These are phyloP conservation scores for Electrona antarctica DNA, from an alignment of 2,113 vertebrate genomes.

Conservation along the genomic window DNA sequence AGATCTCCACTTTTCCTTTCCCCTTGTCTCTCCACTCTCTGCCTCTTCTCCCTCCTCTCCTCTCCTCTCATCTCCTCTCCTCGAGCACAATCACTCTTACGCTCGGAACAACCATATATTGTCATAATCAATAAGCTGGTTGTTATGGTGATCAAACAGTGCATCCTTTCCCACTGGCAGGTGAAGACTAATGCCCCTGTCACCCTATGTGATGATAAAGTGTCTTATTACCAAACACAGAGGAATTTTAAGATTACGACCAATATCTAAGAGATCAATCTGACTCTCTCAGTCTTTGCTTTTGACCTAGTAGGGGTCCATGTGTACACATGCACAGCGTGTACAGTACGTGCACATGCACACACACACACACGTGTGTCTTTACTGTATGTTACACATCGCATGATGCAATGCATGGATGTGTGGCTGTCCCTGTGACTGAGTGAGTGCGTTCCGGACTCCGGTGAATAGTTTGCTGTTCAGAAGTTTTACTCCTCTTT, in stretches of 20 bases:
- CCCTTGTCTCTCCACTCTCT: background rate
- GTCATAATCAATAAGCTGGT: conserved; percentile 63
- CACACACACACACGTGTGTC: conserved; percentile 7
- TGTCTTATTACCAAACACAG: conserved; percentile 68
- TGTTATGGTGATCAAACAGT: conserved; percentile 65
- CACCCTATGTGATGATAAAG: conserved; percentile 62
- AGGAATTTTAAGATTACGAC: conserved; percentile 66
- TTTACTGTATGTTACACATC: background rate
- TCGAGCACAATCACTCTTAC: conserved; percentile 10
- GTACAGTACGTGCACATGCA: conserved; percentile 6
- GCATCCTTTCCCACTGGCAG: conserved; percentile 50
- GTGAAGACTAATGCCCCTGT: conserved; percentile 65
- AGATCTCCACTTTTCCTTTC: background rate
- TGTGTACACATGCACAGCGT: background rate
- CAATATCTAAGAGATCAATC: conserved; percentile 67
- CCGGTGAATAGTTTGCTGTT: background rate
- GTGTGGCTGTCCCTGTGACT: background rate
- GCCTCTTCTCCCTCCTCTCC: background rate
- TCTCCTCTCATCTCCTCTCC: background rate
- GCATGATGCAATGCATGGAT: background rate
- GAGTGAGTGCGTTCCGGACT: too few species aligned
- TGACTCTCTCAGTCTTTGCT: conserved; percentile 28
- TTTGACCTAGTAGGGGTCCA: conserved; percentile 49
- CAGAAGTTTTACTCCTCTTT: conserved; percentile 51
- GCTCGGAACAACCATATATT: conserved; percentile 23